phyloP scores from a whole-genome alignment of 2,113 vertebrate genomes.

The Phaethon lepturus region DNA sequence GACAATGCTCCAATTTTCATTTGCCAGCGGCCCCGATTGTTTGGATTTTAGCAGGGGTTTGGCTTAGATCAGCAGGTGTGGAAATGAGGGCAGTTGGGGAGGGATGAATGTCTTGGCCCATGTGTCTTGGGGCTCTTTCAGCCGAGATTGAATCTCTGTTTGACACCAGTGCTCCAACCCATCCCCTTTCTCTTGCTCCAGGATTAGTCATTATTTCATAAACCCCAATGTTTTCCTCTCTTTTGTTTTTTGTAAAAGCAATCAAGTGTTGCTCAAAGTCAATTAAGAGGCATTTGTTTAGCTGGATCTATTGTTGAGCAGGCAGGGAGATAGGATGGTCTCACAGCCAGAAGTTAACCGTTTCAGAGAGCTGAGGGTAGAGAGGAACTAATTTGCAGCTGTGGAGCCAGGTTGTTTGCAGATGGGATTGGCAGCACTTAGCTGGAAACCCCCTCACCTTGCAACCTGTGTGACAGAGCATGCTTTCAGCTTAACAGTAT shows the following conservation, averaged over 20 bases:
- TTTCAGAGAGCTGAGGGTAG: conserved; percentile 9
- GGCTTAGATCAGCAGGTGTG: conserved; percentile 75
- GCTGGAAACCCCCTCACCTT: conserved; percentile 28
- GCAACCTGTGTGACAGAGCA: not conserved
- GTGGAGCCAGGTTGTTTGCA: conserved; percentile 35
- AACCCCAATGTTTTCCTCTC: conserved; percentile 58
- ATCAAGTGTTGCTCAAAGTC: conserved; percentile 75
- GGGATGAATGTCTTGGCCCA: conserved; percentile 47
- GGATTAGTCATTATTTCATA: conserved; percentile 74
- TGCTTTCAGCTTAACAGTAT: not conserved
- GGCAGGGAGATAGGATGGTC: conserved; percentile 40
- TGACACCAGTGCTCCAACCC: conserved; percentile 56
- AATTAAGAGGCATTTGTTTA: conserved; percentile 74
- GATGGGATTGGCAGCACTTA: not conserved
- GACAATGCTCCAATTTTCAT: conserved; percentile 70
- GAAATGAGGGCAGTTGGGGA: conserved; percentile 72
- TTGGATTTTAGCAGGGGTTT: conserved; percentile 68
- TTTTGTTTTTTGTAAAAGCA: conserved; percentile 68
- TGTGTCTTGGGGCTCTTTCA: conserved; percentile 64
- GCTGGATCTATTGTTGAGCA: conserved; percentile 65
- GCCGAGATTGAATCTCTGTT: conserved; percentile 66
- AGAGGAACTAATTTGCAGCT: conserved; percentile 43
- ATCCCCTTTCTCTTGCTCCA: conserved; percentile 58
- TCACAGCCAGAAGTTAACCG: conserved; percentile 41
- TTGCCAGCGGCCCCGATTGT: conserved; percentile 69